Percentiles rank a stretch among this genome's conserved stretches.
Conservation (phyloP, 37 sponge, comb jelly and placozoan species). For the Aplysina aerophoba region DNA sequence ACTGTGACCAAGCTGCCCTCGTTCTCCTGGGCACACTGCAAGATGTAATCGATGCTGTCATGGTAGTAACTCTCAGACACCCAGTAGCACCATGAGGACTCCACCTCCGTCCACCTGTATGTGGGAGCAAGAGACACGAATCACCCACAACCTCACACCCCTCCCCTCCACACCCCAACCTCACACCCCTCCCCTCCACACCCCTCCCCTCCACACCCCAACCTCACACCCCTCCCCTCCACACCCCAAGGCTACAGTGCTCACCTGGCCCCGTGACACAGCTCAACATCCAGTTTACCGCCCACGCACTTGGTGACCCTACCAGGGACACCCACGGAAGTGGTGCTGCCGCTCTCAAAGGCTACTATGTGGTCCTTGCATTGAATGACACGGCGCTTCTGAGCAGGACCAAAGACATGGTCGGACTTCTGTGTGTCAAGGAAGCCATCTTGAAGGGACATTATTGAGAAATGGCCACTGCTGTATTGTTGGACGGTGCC, state of each 20-base stretch:
- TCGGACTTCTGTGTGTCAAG: background rate
- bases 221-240: too few species aligned
- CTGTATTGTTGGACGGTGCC: conserved; percentile 22
- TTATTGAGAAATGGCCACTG: background rate
- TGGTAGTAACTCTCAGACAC: conserved; percentile 3
- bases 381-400: conserved; percentile 36
- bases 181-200: too few species aligned
- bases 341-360: background rate
- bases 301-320: background rate
- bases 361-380: conserved; percentile 72
- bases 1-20: too few species aligned
- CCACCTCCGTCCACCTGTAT: background rate
- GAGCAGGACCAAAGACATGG: conserved; percentile 67
- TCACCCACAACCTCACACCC: too few species aligned
- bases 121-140: background rate
- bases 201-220: too few species aligned
- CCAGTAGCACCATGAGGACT: background rate
- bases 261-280: conserved; percentile 63
- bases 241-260: background rate
- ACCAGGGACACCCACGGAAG: conserved; percentile 29
- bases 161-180: too few species aligned
- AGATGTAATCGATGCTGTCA: background rate
- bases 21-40: background rate
- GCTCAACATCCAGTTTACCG: conserved; percentile 35
- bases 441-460: conserved; percentile 8